Evolutionary conservation across 1,140 invertebrate genomes (phyloP).

Genomic region (Laupala kohalensis): DNA sequence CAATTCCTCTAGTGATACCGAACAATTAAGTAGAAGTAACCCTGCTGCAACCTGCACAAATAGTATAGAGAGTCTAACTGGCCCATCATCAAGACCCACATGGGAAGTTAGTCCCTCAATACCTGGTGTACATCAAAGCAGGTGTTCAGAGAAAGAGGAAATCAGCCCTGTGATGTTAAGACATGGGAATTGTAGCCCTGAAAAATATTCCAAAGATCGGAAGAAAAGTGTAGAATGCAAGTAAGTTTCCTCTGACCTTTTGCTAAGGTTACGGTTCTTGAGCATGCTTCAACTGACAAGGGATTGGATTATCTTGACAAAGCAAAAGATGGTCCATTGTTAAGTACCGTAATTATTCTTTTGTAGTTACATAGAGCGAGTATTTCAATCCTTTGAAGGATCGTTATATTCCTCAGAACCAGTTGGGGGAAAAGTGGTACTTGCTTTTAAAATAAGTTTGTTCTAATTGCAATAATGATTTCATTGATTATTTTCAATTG

Average conservation of each 20-base stretch:
- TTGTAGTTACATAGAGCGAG: too few relatives aligned
- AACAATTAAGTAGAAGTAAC: background rate
- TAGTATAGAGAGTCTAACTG: background rate
- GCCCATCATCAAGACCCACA: background rate
- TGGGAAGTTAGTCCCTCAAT: background rate
- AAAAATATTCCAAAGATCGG: background rate
- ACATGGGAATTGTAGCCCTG: background rate
- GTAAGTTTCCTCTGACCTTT: background rate
- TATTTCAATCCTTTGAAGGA: too few relatives aligned
- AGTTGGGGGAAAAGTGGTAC: too few relatives aligned
- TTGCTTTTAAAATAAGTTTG: too few relatives aligned
- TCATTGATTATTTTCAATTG: too few relatives aligned
- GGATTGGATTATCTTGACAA: background rate
- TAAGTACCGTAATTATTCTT: background rate
- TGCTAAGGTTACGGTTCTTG: background rate
- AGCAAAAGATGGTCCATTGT: too few relatives aligned
- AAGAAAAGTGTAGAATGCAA: background rate
- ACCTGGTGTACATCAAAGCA: background rate
- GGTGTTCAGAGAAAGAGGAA: background rate
- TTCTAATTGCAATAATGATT: too few relatives aligned
- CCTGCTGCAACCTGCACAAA: background rate
- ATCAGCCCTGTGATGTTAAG: background rate
- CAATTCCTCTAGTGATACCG: background rate
- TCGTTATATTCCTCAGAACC: too few relatives aligned
- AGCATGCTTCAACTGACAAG: background rate